A percentile compares a stretch with the other conserved stretches of the same genome.
Evolutionary conservation across 2,888 invertebrate species (phyloP).

Genomic region (Bellardia pandia): DNA sequence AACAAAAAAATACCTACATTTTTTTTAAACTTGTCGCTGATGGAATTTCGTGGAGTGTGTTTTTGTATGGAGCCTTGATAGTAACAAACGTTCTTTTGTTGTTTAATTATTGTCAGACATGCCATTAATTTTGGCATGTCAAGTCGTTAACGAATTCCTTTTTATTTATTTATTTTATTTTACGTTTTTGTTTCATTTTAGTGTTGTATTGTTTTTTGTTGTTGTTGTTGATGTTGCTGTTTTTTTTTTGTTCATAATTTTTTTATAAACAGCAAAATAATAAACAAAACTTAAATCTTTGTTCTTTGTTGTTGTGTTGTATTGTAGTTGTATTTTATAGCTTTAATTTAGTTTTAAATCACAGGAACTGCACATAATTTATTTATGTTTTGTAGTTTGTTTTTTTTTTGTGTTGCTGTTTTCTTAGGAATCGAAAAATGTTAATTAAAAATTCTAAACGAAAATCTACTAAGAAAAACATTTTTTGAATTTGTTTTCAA

Average conservation of each 20-base stretch:
- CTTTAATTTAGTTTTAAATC: conserved; percentile 66
- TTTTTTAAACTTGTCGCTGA: conserved; percentile 5
- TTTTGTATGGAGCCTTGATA: conserved; percentile 65
- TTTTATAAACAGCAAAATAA: conserved; percentile 45
- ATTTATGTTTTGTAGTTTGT: conserved; percentile 40
- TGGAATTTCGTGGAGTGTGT: conserved; percentile 33
- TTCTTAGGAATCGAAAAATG: conserved; percentile 43
- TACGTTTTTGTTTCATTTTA: conserved; percentile 45
- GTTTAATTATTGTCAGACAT: conserved; percentile 83
- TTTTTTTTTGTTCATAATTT: conserved; percentile 48
- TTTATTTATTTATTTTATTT: conserved; percentile 74
- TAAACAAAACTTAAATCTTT: conserved; percentile 48
- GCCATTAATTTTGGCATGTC: conserved; percentile 84
- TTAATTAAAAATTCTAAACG: conserved; percentile 55
- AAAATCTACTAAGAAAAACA: background rate
- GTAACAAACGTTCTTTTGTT: conserved; percentile 76
- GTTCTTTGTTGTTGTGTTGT: conserved; percentile 19
- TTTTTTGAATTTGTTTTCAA: background rate
- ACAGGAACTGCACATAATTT: conserved; percentile 61
- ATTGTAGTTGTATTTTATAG: conserved; percentile 48
- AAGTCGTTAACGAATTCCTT: conserved; percentile 83
- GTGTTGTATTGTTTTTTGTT: conserved; percentile 49
- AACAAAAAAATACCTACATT: too few relatives aligned
- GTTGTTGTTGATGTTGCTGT: conserved; percentile 19
- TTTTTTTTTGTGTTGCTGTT: conserved; percentile 22